phyloP scores from a whole-genome alignment of 2,888 invertebrate genomes.

The Melipona bicolor region DNA sequence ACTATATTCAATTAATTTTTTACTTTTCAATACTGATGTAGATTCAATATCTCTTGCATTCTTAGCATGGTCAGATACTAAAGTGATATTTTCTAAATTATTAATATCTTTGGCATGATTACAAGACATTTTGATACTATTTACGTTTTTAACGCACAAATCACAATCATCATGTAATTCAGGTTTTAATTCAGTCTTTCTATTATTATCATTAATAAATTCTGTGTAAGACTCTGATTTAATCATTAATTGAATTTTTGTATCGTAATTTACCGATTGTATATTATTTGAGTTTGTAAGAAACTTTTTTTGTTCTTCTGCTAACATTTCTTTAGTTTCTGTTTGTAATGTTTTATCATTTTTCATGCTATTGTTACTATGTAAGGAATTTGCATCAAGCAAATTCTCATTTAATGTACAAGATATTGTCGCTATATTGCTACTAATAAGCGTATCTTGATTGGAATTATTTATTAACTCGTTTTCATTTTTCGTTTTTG shows the following conservation, averaged over 20 bases:
- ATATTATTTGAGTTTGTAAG: background rate
- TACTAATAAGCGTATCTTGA: conserved; percentile 46
- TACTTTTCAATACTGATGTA: conserved; percentile 30
- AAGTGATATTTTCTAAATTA: conserved; percentile 12
- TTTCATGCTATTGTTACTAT: background rate
- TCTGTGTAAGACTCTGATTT: background rate
- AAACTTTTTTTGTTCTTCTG: background rate
- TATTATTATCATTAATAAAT: background rate
- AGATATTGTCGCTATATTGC: conserved; percentile 10
- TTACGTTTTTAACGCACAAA: conserved; percentile 6
- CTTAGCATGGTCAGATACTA: conserved; percentile 11
- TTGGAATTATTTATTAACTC: conserved; percentile 36
- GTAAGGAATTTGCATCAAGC: background rate
- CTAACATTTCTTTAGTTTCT: background rate
- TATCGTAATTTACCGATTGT: conserved; percentile 13
- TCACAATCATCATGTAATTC: background rate
- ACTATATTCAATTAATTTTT: conserved; percentile 16
- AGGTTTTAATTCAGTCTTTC: conserved; percentile 25
- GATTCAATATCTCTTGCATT: conserved; percentile 25
- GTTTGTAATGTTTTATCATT: background rate
- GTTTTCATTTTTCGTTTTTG: conserved; percentile 31
- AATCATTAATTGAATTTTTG: background rate
- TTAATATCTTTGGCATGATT: conserved; percentile 60
- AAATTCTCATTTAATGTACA: conserved; percentile 6
- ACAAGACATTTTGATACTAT: conserved; percentile 9